Conservation (phyloP, 2,797 vertebrate genomes). For the Neomorphus geoffroyi region DNA sequence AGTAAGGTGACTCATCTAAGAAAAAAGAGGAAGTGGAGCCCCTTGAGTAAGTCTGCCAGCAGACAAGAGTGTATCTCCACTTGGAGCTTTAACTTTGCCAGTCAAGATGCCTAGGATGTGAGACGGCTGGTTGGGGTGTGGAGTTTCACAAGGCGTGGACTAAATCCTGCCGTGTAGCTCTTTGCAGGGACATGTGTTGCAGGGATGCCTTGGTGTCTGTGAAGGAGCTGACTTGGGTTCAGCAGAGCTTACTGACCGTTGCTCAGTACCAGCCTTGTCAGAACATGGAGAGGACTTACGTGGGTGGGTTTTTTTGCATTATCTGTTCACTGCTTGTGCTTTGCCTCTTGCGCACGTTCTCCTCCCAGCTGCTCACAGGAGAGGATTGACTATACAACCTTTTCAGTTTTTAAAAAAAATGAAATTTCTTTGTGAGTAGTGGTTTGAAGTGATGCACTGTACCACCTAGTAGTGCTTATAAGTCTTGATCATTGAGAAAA, state of each 20-base stretch:
- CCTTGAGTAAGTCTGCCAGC: background rate
- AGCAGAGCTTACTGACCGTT: background rate
- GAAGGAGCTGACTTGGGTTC: background rate
- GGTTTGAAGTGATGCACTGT: background rate
- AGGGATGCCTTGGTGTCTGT: background rate
- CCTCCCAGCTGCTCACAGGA: background rate
- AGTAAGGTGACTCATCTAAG: background rate
- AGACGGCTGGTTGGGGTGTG: background rate
- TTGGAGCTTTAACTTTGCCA: background rate
- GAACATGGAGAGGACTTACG: fast-evolving
- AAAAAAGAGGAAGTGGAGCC: background rate
- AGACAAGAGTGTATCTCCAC: background rate
- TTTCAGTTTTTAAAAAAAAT: background rate
- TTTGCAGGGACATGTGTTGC: background rate
- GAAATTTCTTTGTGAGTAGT: background rate
- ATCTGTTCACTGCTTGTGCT: background rate
- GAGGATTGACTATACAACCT: background rate
- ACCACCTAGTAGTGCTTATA: fast-evolving
- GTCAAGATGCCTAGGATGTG: background rate
- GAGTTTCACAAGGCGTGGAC: background rate
- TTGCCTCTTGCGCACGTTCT: background rate
- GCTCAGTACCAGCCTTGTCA: background rate
- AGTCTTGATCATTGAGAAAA: background rate
- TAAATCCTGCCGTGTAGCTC: background rate
- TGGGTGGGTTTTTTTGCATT: background rate